Base-by-base conservation (phyloP, 2,113 vertebrate species). In the Falco punctatus region DNA sequence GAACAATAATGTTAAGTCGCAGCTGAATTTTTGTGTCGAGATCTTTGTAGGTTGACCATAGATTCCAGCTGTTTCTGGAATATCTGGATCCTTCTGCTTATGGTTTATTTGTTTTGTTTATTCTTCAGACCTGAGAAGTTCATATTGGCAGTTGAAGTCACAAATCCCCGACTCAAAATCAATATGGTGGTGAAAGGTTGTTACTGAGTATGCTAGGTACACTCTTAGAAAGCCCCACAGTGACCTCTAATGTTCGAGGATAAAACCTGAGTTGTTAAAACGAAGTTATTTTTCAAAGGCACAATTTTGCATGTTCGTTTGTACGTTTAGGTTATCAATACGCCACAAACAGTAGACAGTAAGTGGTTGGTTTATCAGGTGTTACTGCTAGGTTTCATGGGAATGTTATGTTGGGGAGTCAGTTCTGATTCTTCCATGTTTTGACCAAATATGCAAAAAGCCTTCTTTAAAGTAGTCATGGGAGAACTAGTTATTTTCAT, bases 181-280 rank as follows among this genome's bases (percentile, higher is more conserved):
- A 92, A 33, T 73, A 77, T 91, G 91, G 83, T 91, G 73, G 65
- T 44, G 73, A 75, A 22, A 12, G 64, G n/a, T 28, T 67, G 5
- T 49, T 64, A 7, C 5, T 8, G 54, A 38, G 30, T 28, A 30
- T 8, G 3, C 14, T 11, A 26, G 11, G 9, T 57, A 10, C 0
- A 17, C 46, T 72, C 52, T 32, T 59, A 46, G 55, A 9, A 93
- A 85, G 62, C 91, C 66, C 73, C 73, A 91, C 66, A 94, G 83
- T 95, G 86, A 91, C 95, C 92, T 90, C 94, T 95, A 88, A 95
- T 62, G 97, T 92, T 95, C 66, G 72, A 85, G 57, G 57, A 48
- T 69, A 91, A 92, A 85, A 82, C 77, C 21, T 0, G 3, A 78
- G 33, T 59, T 59, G 57, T 81, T 81, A 55, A 89, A 82, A 74